Conservation (phyloP, 2,797 vertebrate genomes). For the Manis pentadactyla region DNA sequence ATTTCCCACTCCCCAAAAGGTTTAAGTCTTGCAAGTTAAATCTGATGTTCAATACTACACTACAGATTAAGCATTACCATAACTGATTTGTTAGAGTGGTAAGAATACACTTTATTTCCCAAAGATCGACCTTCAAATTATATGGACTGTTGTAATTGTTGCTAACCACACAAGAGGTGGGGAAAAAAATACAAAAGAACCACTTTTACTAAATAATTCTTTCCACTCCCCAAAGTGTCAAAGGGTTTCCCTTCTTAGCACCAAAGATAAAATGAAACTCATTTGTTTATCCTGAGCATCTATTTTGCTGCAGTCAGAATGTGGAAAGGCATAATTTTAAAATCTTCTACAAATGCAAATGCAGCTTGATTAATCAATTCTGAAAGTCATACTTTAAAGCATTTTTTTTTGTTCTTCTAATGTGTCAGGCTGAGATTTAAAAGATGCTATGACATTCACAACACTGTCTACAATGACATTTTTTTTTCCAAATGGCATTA, state of each 20-base stretch:
- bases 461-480: conserved; percentile 64
- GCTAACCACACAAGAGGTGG: conserved; percentile 59
- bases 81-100: conserved; percentile 73
- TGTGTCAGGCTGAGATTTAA: conserved; percentile 69
- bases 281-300: conserved; percentile 67
- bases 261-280: conserved; percentile 70
- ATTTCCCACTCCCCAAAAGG: conserved; percentile 60
- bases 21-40: conserved; percentile 73
- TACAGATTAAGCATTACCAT: conserved; percentile 80
- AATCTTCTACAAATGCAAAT: conserved; percentile 83
- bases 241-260: conserved; percentile 65
- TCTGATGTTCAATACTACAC: conserved; percentile 68
- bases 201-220: conserved; percentile 64
- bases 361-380: conserved; percentile 85
- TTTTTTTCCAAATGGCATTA: conserved; percentile 74
- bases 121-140: conserved; percentile 68
- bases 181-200: background rate
- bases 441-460: conserved; percentile 76
- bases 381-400: conserved; percentile 81
- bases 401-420: conserved; percentile 57
- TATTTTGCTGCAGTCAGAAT: conserved; percentile 84
- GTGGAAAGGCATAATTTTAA: conserved; percentile 82
- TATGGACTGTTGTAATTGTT: conserved; percentile 29
- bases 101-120: conserved; percentile 67
- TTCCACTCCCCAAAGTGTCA: conserved; percentile 65